Base-by-base conservation (phyloP, 2,888 invertebrate species). In the Blera fallax region DNA sequence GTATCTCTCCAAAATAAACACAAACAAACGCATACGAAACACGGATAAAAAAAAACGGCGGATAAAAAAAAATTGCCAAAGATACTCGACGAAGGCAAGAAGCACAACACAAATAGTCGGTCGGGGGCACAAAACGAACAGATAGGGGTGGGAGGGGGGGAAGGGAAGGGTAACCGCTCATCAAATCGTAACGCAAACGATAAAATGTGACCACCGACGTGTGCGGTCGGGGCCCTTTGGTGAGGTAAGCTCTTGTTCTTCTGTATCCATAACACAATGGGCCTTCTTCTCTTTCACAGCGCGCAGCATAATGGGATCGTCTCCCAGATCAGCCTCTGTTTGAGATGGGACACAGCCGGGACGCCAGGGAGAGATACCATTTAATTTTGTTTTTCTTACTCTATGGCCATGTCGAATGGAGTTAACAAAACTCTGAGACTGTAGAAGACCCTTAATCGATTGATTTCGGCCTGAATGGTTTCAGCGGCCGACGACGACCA, bases 201-300 rank as follows among this genome's bases (percentile, higher is more conserved):
- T 85, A 81, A 85, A 85, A 81, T 85, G 85, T 85, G 76, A 85
- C 85, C 81, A 81, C 72, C 85, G 40, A 85, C 81, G 85, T 85
- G 85, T 85, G 85, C 85, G 85, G 85, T 85, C 85, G 85, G 85
- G 32, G 54, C 81, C 85, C 85, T 85, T 85, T 81, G 85, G 45
- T 34, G 67, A 72, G 80, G 65, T 62, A 72, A 81, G 67, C 76
- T 72, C 81, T 85, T 76, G 70, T 81, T 80, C 18, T 37, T 69
- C 73, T 70, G 70, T 72, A 81, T 67, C 85, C 65, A 69, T 79
- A 79, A 81, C 76, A 85, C 84, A 84, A 74, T 74, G 74, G 72
- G 52, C 65, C 67, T 62, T 70, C 77, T 73, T 40, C 10, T 37
- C 43, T 37, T 65, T 60, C 27, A 32, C 21, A 16, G 58, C 45